Evolutionary conservation across 2,888 invertebrate genomes (phyloP).

Genomic region (Andrena haemorrhoa): DNA sequence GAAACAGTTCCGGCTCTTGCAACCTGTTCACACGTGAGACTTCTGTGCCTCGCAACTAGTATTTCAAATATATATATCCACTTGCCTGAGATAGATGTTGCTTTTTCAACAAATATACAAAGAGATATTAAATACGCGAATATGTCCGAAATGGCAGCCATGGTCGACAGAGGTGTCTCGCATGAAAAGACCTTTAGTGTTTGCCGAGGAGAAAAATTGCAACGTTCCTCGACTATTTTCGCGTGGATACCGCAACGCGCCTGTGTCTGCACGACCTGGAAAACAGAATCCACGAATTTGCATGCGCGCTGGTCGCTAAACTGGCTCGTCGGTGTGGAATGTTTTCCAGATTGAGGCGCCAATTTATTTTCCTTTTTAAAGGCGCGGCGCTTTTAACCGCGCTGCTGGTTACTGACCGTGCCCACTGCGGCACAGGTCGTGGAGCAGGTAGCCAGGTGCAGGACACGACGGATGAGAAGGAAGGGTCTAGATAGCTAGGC

Average conservation of each 20-base stretch:
- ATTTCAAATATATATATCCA: no score
- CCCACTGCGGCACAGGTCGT: conserved; percentile 63
- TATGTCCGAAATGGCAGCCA: no score
- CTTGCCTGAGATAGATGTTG: no score
- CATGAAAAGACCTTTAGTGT: background rate
- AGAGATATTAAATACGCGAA: no score
- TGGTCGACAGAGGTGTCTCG: no score
- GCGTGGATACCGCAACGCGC: background rate
- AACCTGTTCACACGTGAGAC: no score
- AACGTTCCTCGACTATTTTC: background rate
- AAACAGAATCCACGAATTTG: conserved; percentile 3
- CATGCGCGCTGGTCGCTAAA: conserved; percentile 1
- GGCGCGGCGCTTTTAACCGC: conserved; percentile 61
- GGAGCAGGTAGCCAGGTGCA: conserved; percentile 80
- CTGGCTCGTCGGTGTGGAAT: conserved; percentile 37
- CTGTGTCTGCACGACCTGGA: background rate
- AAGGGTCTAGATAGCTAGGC: conserved; percentile 57
- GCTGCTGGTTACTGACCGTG: conserved; percentile 65
- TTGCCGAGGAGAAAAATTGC: background rate
- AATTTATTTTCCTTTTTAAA: conserved; percentile 59
- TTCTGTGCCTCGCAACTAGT: no score
- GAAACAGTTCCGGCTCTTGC: no score
- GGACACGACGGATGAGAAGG: conserved; percentile 67
- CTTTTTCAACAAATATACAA: no score
- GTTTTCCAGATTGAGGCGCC: conserved; percentile 48